These are phyloP conservation scores for Meles meles DNA, from an alignment of 2,113 vertebrate species.

Conservation along the genomic window DNA sequence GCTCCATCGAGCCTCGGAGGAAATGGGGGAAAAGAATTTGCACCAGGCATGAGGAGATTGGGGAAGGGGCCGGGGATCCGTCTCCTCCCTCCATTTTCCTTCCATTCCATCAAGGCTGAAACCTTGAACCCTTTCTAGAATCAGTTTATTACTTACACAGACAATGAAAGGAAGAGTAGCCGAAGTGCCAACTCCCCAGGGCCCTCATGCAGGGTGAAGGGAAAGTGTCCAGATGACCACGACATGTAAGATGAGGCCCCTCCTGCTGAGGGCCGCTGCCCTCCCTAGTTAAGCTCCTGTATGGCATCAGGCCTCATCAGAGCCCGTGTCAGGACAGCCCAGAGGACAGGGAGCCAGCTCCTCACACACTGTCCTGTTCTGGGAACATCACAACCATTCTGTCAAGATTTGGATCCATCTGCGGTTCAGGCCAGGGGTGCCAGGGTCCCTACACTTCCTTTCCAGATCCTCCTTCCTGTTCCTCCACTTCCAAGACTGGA, in stretches of 20 bases:
- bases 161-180: not conserved
- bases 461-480: fast-evolving
- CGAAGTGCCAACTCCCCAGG: not conserved
- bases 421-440: too few relatives aligned
- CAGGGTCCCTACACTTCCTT: not conserved
- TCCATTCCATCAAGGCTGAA: not conserved
- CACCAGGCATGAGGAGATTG: fast-evolving
- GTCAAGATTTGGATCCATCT: not conserved
- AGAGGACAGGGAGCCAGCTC: too few relatives aligned
- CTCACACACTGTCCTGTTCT: not conserved
- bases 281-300: not conserved
- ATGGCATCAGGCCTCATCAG: not conserved
- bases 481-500: too few relatives aligned
- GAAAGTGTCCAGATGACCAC: too few relatives aligned
- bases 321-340: not conserved
- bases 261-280: fast-evolving
- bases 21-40: not conserved
- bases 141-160: not conserved
- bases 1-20: not conserved
- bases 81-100: not conserved
- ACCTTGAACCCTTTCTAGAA: not conserved
- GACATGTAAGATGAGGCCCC: fast-evolving
- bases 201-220: not conserved
- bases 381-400: not conserved
- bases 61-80: not conserved